These are phyloP conservation scores for Ochotona princeps DNA, from an alignment of 2,113 vertebrate genomes.

Conservation along the genomic window DNA sequence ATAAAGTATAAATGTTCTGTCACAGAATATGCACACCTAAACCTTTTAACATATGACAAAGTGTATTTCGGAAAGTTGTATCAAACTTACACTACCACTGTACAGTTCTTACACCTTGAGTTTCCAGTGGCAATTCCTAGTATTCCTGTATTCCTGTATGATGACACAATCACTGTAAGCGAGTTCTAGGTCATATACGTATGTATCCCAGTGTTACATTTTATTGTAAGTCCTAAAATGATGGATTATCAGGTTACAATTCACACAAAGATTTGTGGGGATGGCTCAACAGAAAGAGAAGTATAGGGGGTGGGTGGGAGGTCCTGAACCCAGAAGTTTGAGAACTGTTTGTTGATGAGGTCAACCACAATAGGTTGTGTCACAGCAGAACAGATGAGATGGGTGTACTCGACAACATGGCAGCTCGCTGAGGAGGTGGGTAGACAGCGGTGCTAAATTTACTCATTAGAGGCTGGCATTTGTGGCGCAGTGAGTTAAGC, in stretches of 20 bases:
- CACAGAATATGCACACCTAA: not conserved
- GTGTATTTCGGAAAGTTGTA: not conserved
- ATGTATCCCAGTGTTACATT: not conserved
- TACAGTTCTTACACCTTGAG: not conserved
- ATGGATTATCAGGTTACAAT: not conserved
- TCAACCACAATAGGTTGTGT: not conserved
- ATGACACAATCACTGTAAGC: not conserved
- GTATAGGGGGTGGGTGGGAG: not conserved
- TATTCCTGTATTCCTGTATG: not conserved
- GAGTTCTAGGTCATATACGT: conserved; percentile 18
- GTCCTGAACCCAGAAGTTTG: not conserved
- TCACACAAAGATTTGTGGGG: not conserved
- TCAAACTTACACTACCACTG: not conserved
- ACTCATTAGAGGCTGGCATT: not conserved
- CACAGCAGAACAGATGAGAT: not conserved
- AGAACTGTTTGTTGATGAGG: not conserved
- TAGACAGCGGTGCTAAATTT: not conserved
- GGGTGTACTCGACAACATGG: not conserved
- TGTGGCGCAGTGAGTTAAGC: no score
- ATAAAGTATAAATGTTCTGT: not conserved
- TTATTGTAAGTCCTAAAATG: conserved; percentile 25
- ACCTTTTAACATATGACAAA: conserved; percentile 43
- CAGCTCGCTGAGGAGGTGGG: not conserved
- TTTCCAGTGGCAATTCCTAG: conserved; percentile 33
- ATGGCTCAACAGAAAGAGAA: not conserved